These are phyloP conservation scores for Notospermus geniculatus DNA, from an alignment of 1,140 invertebrate genomes.

Conservation along the genomic window DNA sequence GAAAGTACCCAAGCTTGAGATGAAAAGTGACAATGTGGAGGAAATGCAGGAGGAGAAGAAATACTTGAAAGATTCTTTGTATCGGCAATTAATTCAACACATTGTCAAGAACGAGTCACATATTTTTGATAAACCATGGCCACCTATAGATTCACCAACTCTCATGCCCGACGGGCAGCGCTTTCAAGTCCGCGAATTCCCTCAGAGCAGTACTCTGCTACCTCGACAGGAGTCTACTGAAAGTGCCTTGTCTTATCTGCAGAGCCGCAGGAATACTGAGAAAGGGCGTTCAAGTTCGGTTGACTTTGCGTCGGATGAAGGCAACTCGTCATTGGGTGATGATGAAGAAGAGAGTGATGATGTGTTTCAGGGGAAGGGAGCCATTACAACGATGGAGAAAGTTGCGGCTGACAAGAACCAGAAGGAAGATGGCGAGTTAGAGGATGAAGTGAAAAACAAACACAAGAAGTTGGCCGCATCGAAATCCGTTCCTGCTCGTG, in stretches of 20 bases:
- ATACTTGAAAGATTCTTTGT: background rate
- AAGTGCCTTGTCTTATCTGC: background rate
- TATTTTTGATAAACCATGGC: constrained; percentile 1
- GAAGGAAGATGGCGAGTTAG: too few species aligned
- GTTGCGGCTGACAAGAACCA: too few species aligned
- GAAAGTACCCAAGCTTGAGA: background rate
- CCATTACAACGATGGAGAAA: too few species aligned
- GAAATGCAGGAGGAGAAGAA: background rate
- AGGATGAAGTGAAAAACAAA: too few species aligned
- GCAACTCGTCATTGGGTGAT: too few species aligned
- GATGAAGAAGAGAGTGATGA: too few species aligned
- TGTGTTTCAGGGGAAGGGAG: too few species aligned
- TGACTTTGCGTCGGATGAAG: too few species aligned
- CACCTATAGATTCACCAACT: background rate
- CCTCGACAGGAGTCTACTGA: background rate
- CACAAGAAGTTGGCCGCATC: too few species aligned
- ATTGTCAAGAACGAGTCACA: constrained; percentile 6
- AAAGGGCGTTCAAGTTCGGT: background rate
- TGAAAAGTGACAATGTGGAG: too few species aligned
- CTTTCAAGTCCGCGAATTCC: constrained; percentile 22
- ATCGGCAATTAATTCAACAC: background rate
- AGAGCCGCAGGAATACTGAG: background rate
- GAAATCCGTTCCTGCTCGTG: too few species aligned
- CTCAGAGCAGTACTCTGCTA: constrained; percentile 13
- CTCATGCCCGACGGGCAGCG: background rate